Conservation (phyloP, 2,797 vertebrate species). For the Rhinatrema bivittatum region DNA sequence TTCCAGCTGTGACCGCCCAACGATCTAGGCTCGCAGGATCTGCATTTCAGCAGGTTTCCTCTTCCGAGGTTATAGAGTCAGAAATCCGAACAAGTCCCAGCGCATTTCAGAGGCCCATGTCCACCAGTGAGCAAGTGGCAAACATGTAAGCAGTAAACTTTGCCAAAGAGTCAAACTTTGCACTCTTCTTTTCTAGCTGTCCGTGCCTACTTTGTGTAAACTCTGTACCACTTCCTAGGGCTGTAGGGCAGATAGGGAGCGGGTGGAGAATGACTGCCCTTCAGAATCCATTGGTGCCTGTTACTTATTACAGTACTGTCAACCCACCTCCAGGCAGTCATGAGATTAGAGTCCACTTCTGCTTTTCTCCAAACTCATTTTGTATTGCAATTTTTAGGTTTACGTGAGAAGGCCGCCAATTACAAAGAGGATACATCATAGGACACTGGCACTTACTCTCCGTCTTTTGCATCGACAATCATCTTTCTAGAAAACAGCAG, state of each 20-base stretch:
- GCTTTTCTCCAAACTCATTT: no score
- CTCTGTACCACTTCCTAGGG: no score
- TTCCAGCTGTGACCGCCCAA: background rate
- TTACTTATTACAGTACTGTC: no score
- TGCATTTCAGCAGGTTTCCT: rapidly evolving
- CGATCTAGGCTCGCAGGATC: rapidly evolving
- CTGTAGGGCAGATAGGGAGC: background rate
- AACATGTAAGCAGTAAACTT: background rate
- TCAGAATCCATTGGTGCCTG: no score
- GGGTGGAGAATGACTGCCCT: background rate
- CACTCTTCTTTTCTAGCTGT: background rate
- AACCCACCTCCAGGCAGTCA: no score
- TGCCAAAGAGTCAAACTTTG: background rate
- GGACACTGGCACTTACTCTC: no score
- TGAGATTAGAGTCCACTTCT: no score
- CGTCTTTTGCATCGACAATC: no score
- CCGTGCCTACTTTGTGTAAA: background rate
- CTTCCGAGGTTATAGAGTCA: background rate
- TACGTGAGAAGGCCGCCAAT: no score
- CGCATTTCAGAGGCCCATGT: background rate
- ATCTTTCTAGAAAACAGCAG: no score
- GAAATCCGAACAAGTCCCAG: rapidly evolving
- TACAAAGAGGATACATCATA: no score
- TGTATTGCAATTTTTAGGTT: no score
- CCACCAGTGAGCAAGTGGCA: rapidly evolving